These are phyloP conservation scores for Smutsia gigantea DNA, from an alignment of 2,797 vertebrate genomes.

Conservation along the genomic window DNA sequence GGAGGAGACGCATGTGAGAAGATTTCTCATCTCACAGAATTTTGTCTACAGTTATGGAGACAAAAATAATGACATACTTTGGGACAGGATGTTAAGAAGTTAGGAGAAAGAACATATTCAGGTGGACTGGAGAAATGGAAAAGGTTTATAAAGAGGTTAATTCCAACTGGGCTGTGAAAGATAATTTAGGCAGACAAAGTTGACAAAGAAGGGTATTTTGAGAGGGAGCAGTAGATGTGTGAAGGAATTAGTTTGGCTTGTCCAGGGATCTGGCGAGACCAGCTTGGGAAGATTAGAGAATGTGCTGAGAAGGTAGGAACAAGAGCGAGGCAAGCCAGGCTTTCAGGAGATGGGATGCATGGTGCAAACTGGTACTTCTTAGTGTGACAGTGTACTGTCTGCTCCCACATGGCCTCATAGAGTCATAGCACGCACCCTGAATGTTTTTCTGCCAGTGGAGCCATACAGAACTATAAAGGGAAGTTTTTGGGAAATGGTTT, in stretches of 20 bases:
- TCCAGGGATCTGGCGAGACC: background rate
- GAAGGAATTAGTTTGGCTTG: background rate
- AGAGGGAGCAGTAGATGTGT: background rate
- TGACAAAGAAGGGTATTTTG: background rate
- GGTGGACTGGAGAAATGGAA: background rate
- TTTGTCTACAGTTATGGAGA: background rate
- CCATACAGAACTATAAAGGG: background rate
- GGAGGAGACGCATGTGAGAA: background rate
- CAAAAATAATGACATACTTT: conserved; percentile 7
- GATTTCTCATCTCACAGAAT: background rate
- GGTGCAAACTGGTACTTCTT: background rate
- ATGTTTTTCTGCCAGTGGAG: conserved; percentile 14
- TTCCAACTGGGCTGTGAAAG: background rate
- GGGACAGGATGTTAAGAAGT: background rate
- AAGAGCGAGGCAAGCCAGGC: background rate
- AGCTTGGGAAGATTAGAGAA: background rate
- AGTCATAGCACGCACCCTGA: background rate
- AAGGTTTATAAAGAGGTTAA: background rate
- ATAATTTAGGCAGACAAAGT: background rate
- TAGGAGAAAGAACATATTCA: background rate
- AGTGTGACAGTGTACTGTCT: background rate
- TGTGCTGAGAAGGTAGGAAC: background rate
- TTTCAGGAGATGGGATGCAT: background rate
- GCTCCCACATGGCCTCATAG: background rate
- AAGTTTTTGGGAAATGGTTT: background rate